phyloP scores from a whole-genome alignment of 2,888 invertebrate genomes.

The Scelioninae gen. 1 region DNA sequence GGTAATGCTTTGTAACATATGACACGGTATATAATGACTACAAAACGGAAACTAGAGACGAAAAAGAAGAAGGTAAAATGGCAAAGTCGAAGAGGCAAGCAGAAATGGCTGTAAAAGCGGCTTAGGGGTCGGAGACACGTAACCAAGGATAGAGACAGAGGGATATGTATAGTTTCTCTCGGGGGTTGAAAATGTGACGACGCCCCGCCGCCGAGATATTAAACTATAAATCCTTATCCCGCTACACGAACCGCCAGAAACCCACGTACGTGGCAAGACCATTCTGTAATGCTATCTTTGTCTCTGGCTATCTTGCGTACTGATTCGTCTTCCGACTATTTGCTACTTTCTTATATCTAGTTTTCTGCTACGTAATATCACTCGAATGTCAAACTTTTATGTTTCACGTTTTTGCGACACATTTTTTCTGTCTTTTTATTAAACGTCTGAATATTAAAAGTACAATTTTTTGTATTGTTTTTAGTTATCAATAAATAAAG shows the following conservation, averaged over 20 bases:
- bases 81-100: constrained; percentile 71
- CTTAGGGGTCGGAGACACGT: constrained; percentile 72
- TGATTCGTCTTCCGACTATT: constrained; percentile 55
- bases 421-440: constrained; percentile 1
- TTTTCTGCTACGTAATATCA: constrained; percentile 16
- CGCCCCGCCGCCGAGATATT: constrained; percentile 82
- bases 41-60: constrained; percentile 63
- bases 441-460: no score
- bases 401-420: neutral
- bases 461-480: no score
- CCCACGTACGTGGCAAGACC: constrained; percentile 71
- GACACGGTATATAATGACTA: constrained; percentile 63
- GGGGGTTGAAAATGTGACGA: constrained; percentile 80
- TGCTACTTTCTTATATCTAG: constrained; percentile 51
- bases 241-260: constrained; percentile 79
- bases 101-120: constrained; percentile 72
- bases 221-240: constrained; percentile 85
- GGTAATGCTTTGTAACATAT: constrained; percentile 52
- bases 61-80: constrained; percentile 59
- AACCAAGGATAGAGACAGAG: constrained; percentile 60
- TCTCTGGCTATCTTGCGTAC: constrained; percentile 66
- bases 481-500: no score
- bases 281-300: constrained; percentile 53
- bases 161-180: constrained; percentile 76
- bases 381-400: neutral